phyloP scores from a whole-genome alignment of 2,797 vertebrate genomes.

The Smutsia temminckii region DNA sequence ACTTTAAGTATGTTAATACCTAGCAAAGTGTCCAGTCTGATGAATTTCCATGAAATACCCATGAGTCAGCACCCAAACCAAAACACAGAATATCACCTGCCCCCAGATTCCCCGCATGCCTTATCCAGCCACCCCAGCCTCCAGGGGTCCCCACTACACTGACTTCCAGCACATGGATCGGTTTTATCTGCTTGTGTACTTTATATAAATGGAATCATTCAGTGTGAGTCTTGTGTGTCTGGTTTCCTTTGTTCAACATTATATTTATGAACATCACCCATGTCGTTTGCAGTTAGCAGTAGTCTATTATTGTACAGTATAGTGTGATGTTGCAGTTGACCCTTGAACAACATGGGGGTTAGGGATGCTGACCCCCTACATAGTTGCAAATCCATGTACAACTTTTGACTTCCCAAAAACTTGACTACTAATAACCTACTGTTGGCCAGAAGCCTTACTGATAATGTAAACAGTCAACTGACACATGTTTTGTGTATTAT shows the following conservation, averaged over 20 bases:
- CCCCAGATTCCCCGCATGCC: fast-evolving
- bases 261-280: not conserved
- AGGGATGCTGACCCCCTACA: too few species aligned
- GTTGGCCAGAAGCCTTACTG: too few species aligned
- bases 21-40: not conserved
- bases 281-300: not conserved
- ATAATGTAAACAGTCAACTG: too few species aligned
- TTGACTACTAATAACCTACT: too few species aligned
- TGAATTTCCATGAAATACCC: not conserved
- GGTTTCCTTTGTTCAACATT: not conserved
- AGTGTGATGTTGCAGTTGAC: not conserved
- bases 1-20: not conserved
- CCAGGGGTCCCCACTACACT: fast-evolving
- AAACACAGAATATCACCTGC: not conserved
- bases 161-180: not conserved
- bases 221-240: not conserved
- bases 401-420: too few species aligned
- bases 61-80: not conserved
- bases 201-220: not conserved
- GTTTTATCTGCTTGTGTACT: not conserved
- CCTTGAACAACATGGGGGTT: too few species aligned
- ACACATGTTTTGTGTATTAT: too few species aligned
- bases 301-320: not conserved
- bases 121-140: not conserved
- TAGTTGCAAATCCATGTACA: too few species aligned